A percentile compares a stretch with the other conserved stretches of the same genome.
phyloP scores from a whole-genome alignment of 2,888 invertebrate species.

The Thalpophila matura region DNA sequence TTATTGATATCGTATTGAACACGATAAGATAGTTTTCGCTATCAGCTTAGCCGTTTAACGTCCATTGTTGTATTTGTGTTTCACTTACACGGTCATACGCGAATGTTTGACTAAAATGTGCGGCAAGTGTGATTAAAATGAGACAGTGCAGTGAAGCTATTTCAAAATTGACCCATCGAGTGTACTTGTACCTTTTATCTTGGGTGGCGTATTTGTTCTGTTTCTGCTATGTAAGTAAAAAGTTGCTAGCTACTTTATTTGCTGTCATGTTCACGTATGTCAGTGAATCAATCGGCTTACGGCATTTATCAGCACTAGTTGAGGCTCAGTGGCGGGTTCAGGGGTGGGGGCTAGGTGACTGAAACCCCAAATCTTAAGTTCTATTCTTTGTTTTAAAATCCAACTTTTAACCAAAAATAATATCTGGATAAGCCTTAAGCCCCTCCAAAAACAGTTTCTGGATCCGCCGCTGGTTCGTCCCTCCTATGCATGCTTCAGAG shows the following conservation, averaged over 20 bases:
- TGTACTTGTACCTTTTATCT: slow-evolving; percentile 70
- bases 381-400: too few species aligned
- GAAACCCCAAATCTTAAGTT: too few species aligned
- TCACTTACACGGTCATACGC: slow-evolving; percentile 65
- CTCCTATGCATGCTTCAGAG: too few species aligned
- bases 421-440: too few species aligned
- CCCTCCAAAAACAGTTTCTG: too few species aligned
- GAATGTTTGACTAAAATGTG: slow-evolving; percentile 66
- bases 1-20: slow-evolving; percentile 83
- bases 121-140: slow-evolving; percentile 69
- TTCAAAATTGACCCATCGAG: slow-evolving; percentile 66
- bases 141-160: slow-evolving; percentile 69
- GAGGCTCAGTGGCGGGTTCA: too few species aligned
- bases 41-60: slow-evolving; percentile 68
- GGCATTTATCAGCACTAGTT: background rate
- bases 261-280: slow-evolving; percentile 2
- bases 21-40: slow-evolving; percentile 83
- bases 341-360: too few species aligned
- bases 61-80: slow-evolving; percentile 73
- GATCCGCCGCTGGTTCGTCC: too few species aligned
- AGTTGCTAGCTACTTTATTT: slow-evolving; percentile 1
- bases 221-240: slow-evolving; percentile 77
- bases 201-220: slow-evolving; percentile 68
- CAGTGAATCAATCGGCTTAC: slow-evolving; percentile 37
- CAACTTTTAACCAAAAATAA: too few species aligned